Evolutionary conservation across 2,888 invertebrate species (phyloP).

Genomic region (Linnaemya vulpina): DNA sequence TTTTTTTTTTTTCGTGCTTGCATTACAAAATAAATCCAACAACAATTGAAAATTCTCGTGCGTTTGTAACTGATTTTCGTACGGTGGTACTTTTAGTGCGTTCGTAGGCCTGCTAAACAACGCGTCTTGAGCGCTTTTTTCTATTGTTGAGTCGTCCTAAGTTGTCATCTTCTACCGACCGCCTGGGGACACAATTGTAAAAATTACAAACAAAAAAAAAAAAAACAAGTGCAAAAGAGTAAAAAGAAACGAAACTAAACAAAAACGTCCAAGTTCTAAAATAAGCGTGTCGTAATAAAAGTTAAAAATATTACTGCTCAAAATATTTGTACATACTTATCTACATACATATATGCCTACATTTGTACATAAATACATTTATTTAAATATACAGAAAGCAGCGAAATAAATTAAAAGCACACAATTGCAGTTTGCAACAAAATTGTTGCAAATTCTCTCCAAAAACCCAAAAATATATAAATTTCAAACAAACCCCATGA

Average conservation of each 20-base stretch:
- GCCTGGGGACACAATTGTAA: slow-evolving; percentile 40
- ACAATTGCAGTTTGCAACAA: slow-evolving; percentile 31
- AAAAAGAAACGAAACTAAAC: slow-evolving; percentile 19
- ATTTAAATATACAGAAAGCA: slow-evolving; percentile 15
- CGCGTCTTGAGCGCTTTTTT: slow-evolving; percentile 68
- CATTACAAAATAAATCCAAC: slow-evolving; percentile 55
- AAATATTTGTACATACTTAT: neutral
- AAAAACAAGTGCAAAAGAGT: neutral
- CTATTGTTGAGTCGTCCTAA: slow-evolving; percentile 28
- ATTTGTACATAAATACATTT: too few species aligned
- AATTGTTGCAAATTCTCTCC: slow-evolving; percentile 22
- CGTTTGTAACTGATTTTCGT: slow-evolving; percentile 66
- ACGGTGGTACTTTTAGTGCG: slow-evolving; percentile 69
- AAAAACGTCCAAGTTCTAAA: slow-evolving; percentile 42
- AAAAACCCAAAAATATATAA: slow-evolving; percentile 16
- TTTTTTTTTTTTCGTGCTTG: slow-evolving; percentile 29
- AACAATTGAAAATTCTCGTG: slow-evolving; percentile 63
- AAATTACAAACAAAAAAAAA: slow-evolving; percentile 4
- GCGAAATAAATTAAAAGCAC: slow-evolving; percentile 15
- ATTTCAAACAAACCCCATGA: slow-evolving; percentile 17
- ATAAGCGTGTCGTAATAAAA: slow-evolving; percentile 52
- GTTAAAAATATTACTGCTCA: slow-evolving; percentile 31
- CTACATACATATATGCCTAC: too few species aligned
- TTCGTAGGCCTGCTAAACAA: slow-evolving; percentile 67
- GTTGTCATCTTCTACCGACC: slow-evolving; percentile 39